phyloP scores from a whole-genome alignment of 2,797 vertebrate species.

The Numenius phaeopus region DNA sequence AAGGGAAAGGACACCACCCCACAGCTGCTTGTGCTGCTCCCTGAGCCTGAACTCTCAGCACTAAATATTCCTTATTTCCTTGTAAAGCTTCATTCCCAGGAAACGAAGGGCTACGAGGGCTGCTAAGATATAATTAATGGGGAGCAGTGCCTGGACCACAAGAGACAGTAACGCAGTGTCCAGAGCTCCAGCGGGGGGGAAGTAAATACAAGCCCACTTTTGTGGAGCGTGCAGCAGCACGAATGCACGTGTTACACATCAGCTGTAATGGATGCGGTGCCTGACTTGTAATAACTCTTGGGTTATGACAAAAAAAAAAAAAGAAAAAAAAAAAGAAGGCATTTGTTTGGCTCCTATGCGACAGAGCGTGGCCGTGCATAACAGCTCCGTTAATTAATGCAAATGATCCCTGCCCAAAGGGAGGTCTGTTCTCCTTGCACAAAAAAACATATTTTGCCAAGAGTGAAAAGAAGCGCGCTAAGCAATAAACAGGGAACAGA shows the following conservation, averaged over 20 bases:
- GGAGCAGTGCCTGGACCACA: not conserved
- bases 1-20: not conserved
- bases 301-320: not conserved
- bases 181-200: not conserved
- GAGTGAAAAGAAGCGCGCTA: constrained; percentile 15
- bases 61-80: not conserved
- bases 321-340: not conserved
- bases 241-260: not conserved
- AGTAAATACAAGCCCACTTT: not conserved
- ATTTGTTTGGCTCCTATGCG: constrained; percentile 56
- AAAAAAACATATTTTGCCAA: constrained; percentile 26
- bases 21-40: not conserved
- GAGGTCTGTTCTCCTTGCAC: constrained; percentile 51
- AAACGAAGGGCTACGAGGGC: not conserved
- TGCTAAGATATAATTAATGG: not conserved
- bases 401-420: constrained; percentile 72
- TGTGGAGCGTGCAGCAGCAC: constrained; percentile 15
- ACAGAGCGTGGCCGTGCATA: constrained; percentile 53
- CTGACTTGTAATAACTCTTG: constrained; percentile 21
- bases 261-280: not conserved
- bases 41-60: not conserved
- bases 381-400: constrained; percentile 68
- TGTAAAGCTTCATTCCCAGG: not conserved
- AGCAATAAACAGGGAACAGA: constrained; percentile 24
- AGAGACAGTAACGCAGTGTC: constrained; percentile 12